These are phyloP conservation scores for Tethya wilhelma DNA, from an alignment of 37 sponge, comb jelly and placozoan genomes.

Conservation along the genomic window DNA sequence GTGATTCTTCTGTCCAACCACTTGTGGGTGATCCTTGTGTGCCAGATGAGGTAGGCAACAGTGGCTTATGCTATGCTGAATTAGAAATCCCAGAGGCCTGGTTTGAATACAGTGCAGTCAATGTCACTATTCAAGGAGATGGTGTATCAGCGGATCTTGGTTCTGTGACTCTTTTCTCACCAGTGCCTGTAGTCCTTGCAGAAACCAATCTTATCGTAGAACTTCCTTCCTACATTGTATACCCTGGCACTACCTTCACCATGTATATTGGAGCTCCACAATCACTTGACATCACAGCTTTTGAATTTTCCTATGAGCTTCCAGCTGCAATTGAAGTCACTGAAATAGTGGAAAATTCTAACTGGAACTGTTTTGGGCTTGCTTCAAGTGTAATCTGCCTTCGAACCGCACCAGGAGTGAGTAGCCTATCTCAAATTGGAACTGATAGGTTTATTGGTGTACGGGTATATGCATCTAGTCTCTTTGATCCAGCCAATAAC, in stretches of 20 bases:
- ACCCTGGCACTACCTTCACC: conserved; percentile 15
- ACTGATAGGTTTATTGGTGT: conserved; percentile 24
- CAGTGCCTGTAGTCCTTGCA: not conserved
- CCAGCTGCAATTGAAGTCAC: not conserved
- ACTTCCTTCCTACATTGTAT: conserved; percentile 27
- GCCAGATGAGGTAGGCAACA: not conserved
- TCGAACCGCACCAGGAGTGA: not conserved
- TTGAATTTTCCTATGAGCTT: conserved; percentile 21
- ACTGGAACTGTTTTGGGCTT: conserved; percentile 14
- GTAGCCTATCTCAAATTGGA: not conserved
- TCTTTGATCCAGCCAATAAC: too few relatives aligned
- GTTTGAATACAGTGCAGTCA: conserved; percentile 47
- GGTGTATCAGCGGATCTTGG: not conserved
- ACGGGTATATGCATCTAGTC: not conserved
- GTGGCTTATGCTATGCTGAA: conserved; percentile 38
- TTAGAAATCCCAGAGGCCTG: conserved; percentile 49
- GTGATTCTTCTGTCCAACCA: not conserved
- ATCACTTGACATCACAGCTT: conserved; percentile 11
- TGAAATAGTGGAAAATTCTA: not conserved
- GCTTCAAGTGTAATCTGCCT: conserved; percentile 11
- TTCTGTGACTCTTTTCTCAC: conserved; percentile 8
- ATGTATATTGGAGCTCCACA: conserved; percentile 25
- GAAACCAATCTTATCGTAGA: conserved; percentile 31
- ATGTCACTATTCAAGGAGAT: conserved; percentile 12
- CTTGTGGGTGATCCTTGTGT: not conserved